phyloP scores from a whole-genome alignment of 2,888 invertebrate species.

The Mechanitis messenoides region DNA sequence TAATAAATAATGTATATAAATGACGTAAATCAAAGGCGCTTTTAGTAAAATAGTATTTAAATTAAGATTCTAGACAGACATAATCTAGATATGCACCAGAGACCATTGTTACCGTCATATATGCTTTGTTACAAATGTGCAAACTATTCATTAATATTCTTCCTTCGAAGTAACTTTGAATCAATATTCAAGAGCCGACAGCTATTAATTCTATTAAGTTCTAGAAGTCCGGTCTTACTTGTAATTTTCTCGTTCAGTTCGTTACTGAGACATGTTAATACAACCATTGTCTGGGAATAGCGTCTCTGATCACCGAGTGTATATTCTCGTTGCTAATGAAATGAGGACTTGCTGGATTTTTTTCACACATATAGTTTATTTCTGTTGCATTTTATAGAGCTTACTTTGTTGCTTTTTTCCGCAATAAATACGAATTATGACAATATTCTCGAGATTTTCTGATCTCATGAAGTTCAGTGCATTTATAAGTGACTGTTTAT shows the following conservation, averaged over 20 bases:
- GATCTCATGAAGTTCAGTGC: neutral
- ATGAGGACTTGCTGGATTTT: too few relatives aligned
- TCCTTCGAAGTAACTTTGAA: conserved; percentile 36
- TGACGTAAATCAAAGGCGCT: too few relatives aligned
- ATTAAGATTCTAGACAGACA: conserved; percentile 39
- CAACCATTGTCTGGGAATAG: conserved; percentile 19
- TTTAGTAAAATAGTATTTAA: conserved; percentile 26
- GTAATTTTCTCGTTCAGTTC: conserved; percentile 29
- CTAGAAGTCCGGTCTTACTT: conserved; percentile 24
- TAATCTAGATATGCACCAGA: conserved; percentile 48
- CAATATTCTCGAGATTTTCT: neutral
- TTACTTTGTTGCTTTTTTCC: too few relatives aligned
- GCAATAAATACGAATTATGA: too few relatives aligned
- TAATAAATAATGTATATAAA: conserved; percentile 18
- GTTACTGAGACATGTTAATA: conserved; percentile 24
- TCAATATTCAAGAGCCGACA: conserved; percentile 54
- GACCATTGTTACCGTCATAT: conserved; percentile 42
- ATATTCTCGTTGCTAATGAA: too few relatives aligned
- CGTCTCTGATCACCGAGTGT: neutral
- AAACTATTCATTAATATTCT: conserved; percentile 62
- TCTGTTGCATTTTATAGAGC: too few relatives aligned
- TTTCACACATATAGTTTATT: too few relatives aligned
- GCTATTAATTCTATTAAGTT: conserved; percentile 23
- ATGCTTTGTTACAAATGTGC: conserved; percentile 56
- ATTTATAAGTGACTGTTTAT: conserved; percentile 45